phyloP scores from a whole-genome alignment of 2,113 vertebrate species.

The Phycodurus eques region DNA sequence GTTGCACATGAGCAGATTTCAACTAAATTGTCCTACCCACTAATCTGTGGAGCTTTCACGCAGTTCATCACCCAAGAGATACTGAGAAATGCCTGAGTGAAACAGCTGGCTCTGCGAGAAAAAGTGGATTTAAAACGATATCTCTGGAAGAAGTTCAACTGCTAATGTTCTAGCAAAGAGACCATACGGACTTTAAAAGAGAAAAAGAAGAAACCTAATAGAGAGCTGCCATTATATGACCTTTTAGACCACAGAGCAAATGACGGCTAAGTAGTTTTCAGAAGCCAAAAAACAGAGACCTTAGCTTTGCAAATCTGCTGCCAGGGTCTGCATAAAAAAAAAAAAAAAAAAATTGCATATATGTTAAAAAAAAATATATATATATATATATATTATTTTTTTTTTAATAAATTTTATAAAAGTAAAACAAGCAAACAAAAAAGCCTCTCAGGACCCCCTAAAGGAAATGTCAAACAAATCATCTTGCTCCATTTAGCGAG shows the following conservation, averaged over 20 bases:
- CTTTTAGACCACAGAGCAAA: background rate
- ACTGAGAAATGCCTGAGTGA: slow-evolving; percentile 39
- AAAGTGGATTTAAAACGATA: slow-evolving; percentile 24
- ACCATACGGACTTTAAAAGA: slow-evolving; percentile 28
- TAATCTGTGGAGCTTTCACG: slow-evolving; percentile 19
- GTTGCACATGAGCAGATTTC: slow-evolving; percentile 2
- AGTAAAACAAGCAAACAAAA: background rate
- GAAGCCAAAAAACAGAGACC: slow-evolving; percentile 3
- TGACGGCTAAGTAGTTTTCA: slow-evolving; percentile 10
- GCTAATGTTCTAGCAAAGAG: slow-evolving; percentile 51
- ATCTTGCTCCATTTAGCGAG: slow-evolving; percentile 4
- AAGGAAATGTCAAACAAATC: slow-evolving; percentile 13
- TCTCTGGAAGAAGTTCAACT: slow-evolving; percentile 26
- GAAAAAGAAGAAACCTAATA: slow-evolving; percentile 22
- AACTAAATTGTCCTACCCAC: slow-evolving; percentile 3
- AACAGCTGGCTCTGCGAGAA: slow-evolving; percentile 31
- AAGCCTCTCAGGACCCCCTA: slow-evolving; percentile 1
- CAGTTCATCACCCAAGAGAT: slow-evolving; percentile 29
- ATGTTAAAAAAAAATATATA: too few relatives aligned
- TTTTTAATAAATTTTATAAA: too few relatives aligned
- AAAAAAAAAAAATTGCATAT: background rate
- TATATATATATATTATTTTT: too few relatives aligned
- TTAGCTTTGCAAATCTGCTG: slow-evolving; percentile 8
- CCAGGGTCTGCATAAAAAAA: background rate
- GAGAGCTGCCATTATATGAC: slow-evolving; percentile 29